A percentile compares a stretch with the other conserved stretches of the same genome.
phyloP scores from a whole-genome alignment of 1,140 invertebrate genomes.

The Anagrus nilaparvatae region DNA sequence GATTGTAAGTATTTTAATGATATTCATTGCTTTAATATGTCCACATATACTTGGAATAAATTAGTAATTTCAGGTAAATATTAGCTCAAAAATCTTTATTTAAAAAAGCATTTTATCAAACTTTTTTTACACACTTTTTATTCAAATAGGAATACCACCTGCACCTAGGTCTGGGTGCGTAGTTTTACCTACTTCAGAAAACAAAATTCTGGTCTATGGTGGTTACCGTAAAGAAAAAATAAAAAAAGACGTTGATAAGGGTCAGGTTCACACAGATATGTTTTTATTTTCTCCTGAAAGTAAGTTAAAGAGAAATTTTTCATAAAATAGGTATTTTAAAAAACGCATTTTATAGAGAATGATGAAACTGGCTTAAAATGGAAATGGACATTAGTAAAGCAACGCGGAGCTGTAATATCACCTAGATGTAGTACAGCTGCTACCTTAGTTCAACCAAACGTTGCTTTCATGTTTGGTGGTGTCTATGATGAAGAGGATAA shows the following conservation, averaged over 20 bases:
- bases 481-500: slow-evolving; percentile 74
- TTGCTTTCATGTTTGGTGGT: slow-evolving; percentile 66
- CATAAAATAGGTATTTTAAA: too few relatives aligned
- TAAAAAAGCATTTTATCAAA: slow-evolving; percentile 7
- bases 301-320: too few relatives aligned
- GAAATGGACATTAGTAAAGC: slow-evolving; percentile 66
- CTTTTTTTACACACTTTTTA: not conserved
- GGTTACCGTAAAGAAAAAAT: slow-evolving; percentile 75
- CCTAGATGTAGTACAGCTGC: slow-evolving; percentile 58
- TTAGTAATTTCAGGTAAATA: slow-evolving; percentile 52
- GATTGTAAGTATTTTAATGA: slow-evolving; percentile 89
- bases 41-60: slow-evolving; percentile 71
- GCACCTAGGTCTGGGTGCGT: slow-evolving; percentile 65
- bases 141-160: slow-evolving; percentile 50
- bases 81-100: not conserved
- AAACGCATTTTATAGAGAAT: slow-evolving; percentile 42
- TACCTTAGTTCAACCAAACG: slow-evolving; percentile 43
- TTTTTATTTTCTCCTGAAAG: slow-evolving; percentile 61
- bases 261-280: slow-evolving; percentile 72
- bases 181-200: slow-evolving; percentile 31
- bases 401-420: slow-evolving; percentile 52
- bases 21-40: slow-evolving; percentile 71
- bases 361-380: slow-evolving; percentile 55
- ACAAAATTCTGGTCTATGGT: slow-evolving; percentile 66
- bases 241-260: slow-evolving; percentile 73